Evolutionary conservation across 2,797 vertebrate genomes (phyloP).

Genomic region (Tarsius wallacei): DNA sequence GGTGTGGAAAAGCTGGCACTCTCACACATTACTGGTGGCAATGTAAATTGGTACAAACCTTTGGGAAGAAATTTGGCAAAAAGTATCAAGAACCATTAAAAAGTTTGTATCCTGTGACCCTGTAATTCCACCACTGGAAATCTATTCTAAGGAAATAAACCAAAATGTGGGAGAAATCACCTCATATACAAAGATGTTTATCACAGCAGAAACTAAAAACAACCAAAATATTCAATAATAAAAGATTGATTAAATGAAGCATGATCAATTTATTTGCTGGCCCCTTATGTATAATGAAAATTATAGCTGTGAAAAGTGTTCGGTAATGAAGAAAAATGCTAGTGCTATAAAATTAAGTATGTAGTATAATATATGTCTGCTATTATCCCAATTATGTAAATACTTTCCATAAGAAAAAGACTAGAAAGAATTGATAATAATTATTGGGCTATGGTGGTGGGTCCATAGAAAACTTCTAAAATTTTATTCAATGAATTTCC

Average conservation of each 20-base stretch:
- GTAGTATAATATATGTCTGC: not conserved
- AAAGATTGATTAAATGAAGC: conserved; percentile 31
- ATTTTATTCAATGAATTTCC: conserved; percentile 19
- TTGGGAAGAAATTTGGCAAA: conserved; percentile 75
- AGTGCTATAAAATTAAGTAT: not conserved
- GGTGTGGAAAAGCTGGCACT: conserved; percentile 68
- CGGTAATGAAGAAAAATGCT: not conserved
- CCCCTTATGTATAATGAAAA: not conserved
- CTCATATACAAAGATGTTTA: conserved; percentile 54
- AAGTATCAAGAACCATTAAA: conserved; percentile 73
- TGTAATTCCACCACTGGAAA: conserved; percentile 77
- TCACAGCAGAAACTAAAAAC: conserved; percentile 22
- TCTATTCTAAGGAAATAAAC: conserved; percentile 58
- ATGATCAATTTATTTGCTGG: not conserved
- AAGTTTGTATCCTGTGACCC: conserved; percentile 78
- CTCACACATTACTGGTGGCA: conserved; percentile 61
- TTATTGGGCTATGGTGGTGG: not conserved
- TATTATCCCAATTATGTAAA: not conserved
- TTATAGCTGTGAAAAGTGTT: conserved; percentile 7
- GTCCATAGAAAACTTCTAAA: not conserved
- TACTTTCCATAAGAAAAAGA: conserved; percentile 30
- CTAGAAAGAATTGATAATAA: not conserved
- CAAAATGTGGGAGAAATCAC: conserved; percentile 46
- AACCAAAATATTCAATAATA: conserved; percentile 16
- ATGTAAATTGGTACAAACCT: conserved; percentile 70